phyloP scores from a whole-genome alignment of 1,140 invertebrate species.

The Lepidurus couesii region DNA sequence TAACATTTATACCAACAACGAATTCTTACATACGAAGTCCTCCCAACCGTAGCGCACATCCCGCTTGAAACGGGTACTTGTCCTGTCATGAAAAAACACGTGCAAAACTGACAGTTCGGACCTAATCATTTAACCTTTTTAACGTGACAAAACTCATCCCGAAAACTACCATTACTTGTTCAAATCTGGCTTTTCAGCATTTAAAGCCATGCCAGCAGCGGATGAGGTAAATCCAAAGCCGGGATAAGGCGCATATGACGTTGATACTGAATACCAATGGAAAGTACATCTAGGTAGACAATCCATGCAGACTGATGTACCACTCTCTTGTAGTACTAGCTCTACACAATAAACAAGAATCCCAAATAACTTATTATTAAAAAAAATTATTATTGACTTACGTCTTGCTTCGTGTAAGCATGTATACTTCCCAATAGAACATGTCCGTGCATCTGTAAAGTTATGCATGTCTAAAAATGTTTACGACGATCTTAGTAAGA shows the following conservation, averaged over 20 bases:
- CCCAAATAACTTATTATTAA: neutral
- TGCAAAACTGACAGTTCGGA: slow-evolving; percentile 32
- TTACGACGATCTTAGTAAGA: slow-evolving; percentile 60
- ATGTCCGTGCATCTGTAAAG: neutral
- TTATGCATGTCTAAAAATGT: slow-evolving; percentile 45
- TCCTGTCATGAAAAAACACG: slow-evolving; percentile 32
- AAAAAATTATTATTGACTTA: neutral
- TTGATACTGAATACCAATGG: neutral
- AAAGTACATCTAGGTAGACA: neutral
- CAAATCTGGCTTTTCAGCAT: neutral
- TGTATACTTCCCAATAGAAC: neutral
- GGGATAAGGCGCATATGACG: neutral
- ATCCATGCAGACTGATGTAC: neutral
- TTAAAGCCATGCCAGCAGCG: neutral
- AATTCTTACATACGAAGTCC: slow-evolving; percentile 34
- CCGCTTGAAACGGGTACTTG: slow-evolving; percentile 29
- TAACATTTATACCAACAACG: neutral
- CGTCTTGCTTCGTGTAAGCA: neutral
- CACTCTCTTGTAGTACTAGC: neutral
- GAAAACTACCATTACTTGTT: neutral
- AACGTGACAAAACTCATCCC: neutral
- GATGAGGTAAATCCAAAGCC: neutral
- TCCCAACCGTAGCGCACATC: slow-evolving; percentile 35
- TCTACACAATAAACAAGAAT: neutral
- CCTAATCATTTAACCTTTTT: neutral